A percentile compares a stretch with the other conserved stretches of the same genome.
These are phyloP conservation scores for Gorilla gorilla DNA, from an alignment of 2,113 vertebrate species.

Conservation along the genomic window DNA sequence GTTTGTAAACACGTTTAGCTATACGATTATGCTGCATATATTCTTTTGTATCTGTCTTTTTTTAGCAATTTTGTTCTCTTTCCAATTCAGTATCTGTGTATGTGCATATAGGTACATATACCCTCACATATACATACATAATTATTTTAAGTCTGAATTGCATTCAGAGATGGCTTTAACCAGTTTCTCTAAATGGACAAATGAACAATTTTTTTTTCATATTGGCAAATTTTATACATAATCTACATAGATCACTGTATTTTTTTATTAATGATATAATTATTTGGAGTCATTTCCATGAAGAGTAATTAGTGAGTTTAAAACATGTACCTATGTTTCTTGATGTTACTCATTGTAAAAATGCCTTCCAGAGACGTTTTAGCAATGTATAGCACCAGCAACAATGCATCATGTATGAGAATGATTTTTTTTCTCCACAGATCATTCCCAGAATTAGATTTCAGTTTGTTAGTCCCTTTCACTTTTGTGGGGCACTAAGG, in stretches of 20 bases:
- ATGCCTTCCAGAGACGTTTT: background rate
- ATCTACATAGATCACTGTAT: background rate
- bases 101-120: background rate
- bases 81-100: background rate
- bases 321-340: background rate
- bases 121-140: fast-evolving
- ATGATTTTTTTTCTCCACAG: background rate
- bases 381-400: background rate
- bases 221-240: background rate
- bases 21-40: background rate
- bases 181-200: background rate
- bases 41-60: background rate
- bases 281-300: background rate
- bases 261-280: background rate
- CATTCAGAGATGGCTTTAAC: background rate
- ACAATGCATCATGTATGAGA: background rate
- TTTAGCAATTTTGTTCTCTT: background rate
- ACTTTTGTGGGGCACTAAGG: background rate
- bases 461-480: background rate
- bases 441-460: background rate
- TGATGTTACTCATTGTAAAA: background rate
- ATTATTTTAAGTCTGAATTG: background rate
- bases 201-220: background rate
- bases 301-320: background rate
- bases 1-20: background rate